A percentile compares a stretch with the other conserved stretches of the same genome.
These are phyloP conservation scores for Megalopta genalis DNA, from an alignment of 1,140 invertebrate species.

Conservation along the genomic window DNA sequence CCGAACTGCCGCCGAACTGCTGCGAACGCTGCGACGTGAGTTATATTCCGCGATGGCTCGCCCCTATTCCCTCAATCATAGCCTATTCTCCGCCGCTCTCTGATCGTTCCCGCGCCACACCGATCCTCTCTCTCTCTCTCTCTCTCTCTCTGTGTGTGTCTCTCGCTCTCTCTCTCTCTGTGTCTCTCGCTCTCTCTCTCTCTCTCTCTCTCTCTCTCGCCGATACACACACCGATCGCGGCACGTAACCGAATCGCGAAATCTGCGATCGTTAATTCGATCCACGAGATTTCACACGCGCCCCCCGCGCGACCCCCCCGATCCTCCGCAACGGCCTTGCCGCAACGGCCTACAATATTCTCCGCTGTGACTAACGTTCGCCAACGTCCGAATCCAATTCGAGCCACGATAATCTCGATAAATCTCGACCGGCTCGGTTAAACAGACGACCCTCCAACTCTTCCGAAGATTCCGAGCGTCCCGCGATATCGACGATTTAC, in stretches of 20 bases:
- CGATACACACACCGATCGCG: neutral
- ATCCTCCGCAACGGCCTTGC: neutral
- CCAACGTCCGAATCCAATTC: neutral
- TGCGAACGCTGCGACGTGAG: conserved; percentile 24
- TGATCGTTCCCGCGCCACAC: neutral
- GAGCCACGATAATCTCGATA: conserved; percentile 1
- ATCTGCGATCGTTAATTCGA: conserved; percentile 33
- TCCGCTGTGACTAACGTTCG: neutral
- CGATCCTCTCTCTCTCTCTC: no score
- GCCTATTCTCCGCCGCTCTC: conserved; percentile 28
- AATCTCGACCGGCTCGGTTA: neutral
- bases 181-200: no score
- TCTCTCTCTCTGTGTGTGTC: no score
- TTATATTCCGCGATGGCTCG: conserved; percentile 43
- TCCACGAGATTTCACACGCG: neutral
- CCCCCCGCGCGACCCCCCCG: rapidly evolving
- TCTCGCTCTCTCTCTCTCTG: no score
- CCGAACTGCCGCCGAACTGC: no score
- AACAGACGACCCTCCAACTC: neutral
- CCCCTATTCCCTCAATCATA: conserved; percentile 29
- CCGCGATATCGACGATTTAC: neutral
- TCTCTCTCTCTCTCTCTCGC: no score
- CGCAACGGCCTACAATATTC: neutral
- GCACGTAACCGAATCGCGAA: conserved; percentile 1
- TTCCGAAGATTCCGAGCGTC: neutral